Evolutionary conservation across 1,140 invertebrate species (phyloP).

Genomic region (Drosophila dunni): DNA sequence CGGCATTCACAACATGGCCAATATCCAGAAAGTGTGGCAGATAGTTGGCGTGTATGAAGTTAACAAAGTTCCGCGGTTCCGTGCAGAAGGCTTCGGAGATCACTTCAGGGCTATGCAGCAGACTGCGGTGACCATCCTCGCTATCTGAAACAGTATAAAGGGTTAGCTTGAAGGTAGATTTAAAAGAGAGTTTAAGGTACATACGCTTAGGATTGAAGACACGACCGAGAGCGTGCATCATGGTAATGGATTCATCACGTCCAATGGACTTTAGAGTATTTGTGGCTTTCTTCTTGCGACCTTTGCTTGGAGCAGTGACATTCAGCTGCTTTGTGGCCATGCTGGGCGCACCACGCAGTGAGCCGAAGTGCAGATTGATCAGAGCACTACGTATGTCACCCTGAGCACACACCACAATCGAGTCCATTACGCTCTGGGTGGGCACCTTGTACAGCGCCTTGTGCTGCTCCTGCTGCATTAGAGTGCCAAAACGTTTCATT

Average conservation of each 20-base stretch:
- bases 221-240: conserved; percentile 90
- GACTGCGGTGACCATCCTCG: conserved; percentile 71
- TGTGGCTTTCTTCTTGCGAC: conserved; percentile 65
- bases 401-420: conserved; percentile 88
- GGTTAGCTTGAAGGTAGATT: not conserved
- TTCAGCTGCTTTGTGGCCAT: conserved; percentile 60
- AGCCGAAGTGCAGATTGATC: conserved; percentile 90
- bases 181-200: not conserved
- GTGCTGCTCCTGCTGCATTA: conserved; percentile 85
- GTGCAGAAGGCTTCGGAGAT: conserved; percentile 88
- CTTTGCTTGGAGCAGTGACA: conserved; percentile 33
- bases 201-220: conserved; percentile 91
- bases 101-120: conserved; percentile 88
- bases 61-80: conserved; percentile 87
- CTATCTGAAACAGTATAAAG: conserved; percentile 31
- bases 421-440: conserved; percentile 86
- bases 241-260: conserved; percentile 88
- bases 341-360: conserved; percentile 86
- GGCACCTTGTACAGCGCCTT: conserved; percentile 85
- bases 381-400: conserved; percentile 90
- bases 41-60: conserved; percentile 91
- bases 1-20: conserved; percentile 86
- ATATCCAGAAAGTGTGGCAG: conserved; percentile 88
- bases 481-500: conserved; percentile 87
- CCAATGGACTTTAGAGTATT: conserved; percentile 85